These are phyloP conservation scores for Trachymyrmex septentrionalis DNA, from an alignment of 1,140 invertebrate genomes.

Conservation along the genomic window DNA sequence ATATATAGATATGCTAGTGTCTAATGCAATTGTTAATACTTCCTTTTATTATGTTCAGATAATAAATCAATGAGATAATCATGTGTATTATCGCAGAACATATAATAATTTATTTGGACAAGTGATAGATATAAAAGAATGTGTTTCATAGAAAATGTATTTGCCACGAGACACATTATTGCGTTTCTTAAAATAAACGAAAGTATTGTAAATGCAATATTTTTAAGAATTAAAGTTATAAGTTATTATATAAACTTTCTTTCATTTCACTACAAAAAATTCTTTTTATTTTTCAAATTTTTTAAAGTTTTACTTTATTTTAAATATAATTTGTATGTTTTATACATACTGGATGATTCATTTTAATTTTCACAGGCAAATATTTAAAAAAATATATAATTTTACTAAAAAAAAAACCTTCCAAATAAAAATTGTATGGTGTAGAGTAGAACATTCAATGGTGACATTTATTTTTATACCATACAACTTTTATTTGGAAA, in stretches of 20 bases:
- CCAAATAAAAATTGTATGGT: too few relatives aligned
- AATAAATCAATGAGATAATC: conserved; percentile 14
- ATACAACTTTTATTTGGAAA: too few relatives aligned
- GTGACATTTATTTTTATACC: too few relatives aligned
- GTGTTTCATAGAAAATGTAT: not conserved
- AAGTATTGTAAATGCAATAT: not conserved
- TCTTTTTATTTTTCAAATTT: too few relatives aligned
- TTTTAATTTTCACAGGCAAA: too few relatives aligned
- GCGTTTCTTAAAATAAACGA: not conserved
- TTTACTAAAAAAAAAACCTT: too few relatives aligned
- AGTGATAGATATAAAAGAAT: not conserved
- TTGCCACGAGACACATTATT: not conserved
- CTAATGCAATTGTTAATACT: not conserved
- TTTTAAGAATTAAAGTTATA: not conserved
- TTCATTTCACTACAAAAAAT: too few relatives aligned
- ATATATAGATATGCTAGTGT: conserved; percentile 10
- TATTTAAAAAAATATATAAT: too few relatives aligned
- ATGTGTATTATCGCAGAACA: not conserved
- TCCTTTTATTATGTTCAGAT: not conserved
- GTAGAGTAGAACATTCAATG: too few relatives aligned
- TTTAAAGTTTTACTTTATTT: not conserved
- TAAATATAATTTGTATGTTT: not conserved
- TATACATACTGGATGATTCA: too few relatives aligned
- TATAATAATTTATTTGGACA: conserved; percentile 4
- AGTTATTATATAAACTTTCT: not conserved